These are phyloP conservation scores for Drosophila yooni DNA, from an alignment of 2,888 invertebrate species.

Conservation along the genomic window DNA sequence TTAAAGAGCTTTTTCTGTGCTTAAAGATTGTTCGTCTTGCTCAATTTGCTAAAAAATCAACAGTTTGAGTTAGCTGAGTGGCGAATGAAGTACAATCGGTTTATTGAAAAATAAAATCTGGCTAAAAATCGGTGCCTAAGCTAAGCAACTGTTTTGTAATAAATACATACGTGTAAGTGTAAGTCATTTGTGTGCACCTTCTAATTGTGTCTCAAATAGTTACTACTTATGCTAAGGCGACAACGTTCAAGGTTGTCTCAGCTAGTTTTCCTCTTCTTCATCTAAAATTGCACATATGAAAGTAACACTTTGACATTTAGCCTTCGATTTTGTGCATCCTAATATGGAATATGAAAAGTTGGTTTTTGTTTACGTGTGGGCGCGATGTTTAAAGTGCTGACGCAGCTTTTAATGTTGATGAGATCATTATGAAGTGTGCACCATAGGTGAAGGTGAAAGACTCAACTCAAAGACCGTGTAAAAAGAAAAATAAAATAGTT, in stretches of 20 bases:
- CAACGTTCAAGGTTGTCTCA: slow-evolving; percentile 39
- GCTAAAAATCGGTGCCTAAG: neutral
- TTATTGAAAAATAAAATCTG: neutral
- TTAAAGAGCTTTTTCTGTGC: slow-evolving; percentile 48
- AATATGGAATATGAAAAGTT: slow-evolving; percentile 25
- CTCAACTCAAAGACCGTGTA: slow-evolving; percentile 2
- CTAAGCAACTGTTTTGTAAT: neutral
- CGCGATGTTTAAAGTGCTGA: slow-evolving; percentile 31
- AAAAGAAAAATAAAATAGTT: neutral
- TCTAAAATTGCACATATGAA: slow-evolving; percentile 18
- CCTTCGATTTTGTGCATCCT: slow-evolving; percentile 11
- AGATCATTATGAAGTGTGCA: slow-evolving; percentile 24
- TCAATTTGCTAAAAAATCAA: slow-evolving; percentile 28
- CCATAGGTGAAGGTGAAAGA: slow-evolving; percentile 7
- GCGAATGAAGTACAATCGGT: slow-evolving; percentile 37
- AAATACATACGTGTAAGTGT: neutral
- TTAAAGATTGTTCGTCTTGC: slow-evolving; percentile 31
- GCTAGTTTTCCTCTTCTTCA: slow-evolving; percentile 1
- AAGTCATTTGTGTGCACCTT: neutral
- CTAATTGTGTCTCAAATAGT: neutral
- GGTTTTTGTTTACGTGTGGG: slow-evolving; percentile 29
- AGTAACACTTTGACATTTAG: neutral
- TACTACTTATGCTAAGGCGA: slow-evolving; percentile 1
- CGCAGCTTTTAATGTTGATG: slow-evolving; percentile 37
- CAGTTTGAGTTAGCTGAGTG: slow-evolving; percentile 44